phyloP scores from a whole-genome alignment of 2,888 invertebrate species.

The Cremastinae sp. region DNA sequence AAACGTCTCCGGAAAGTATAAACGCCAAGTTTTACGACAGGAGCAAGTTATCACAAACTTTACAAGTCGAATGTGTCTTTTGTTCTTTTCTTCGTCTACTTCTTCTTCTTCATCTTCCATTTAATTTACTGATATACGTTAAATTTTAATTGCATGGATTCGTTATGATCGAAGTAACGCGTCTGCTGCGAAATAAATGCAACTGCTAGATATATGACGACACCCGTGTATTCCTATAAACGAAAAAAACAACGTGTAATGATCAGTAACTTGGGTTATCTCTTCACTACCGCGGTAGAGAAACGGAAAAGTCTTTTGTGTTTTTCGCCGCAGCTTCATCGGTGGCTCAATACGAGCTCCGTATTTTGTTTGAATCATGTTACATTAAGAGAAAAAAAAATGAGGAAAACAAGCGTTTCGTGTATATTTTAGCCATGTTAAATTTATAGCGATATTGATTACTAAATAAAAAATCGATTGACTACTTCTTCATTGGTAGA shows the following conservation, averaged over 20 bases:
- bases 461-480: slow-evolving; percentile 74
- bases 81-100: slow-evolving; percentile 64
- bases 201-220: slow-evolving; percentile 65
- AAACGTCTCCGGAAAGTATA: slow-evolving; percentile 51
- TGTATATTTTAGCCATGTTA: slow-evolving; percentile 79
- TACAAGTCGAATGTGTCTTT: slow-evolving; percentile 69
- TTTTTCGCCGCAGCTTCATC: slow-evolving; percentile 65
- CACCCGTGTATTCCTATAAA: slow-evolving; percentile 55
- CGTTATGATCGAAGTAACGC: slow-evolving; percentile 72
- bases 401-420: slow-evolving; percentile 67
- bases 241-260: slow-evolving; percentile 31
- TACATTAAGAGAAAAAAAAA: slow-evolving; percentile 70
- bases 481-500: slow-evolving; percentile 77
- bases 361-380: slow-evolving; percentile 75
- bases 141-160: slow-evolving; percentile 70
- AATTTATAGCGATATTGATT: slow-evolving; percentile 78
- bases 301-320: slow-evolving; percentile 53
- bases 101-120: slow-evolving; percentile 49
- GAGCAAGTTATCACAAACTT: slow-evolving; percentile 66
- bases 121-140: slow-evolving; percentile 68
- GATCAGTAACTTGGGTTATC: slow-evolving; percentile 49
- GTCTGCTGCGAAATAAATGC: slow-evolving; percentile 72
- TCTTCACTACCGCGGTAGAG: slow-evolving; percentile 42
- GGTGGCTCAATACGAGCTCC: slow-evolving; percentile 57
- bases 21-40: slow-evolving; percentile 57